Percentiles rank a stretch among this genome's conserved stretches.
phyloP scores from a whole-genome alignment of 1,140 invertebrate genomes.

The Harlomillsia oculata region DNA sequence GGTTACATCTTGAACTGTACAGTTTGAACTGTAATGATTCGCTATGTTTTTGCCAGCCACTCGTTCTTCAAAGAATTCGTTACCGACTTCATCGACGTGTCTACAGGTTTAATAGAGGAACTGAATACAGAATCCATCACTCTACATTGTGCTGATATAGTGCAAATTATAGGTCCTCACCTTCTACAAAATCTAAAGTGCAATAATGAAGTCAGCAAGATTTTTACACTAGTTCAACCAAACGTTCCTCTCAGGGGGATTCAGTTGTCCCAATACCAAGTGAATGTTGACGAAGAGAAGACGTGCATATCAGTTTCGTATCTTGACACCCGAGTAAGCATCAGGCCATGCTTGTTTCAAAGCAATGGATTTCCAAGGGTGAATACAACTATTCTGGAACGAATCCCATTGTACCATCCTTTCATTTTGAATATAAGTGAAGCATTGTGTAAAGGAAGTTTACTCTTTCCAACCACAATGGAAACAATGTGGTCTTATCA shows the following conservation, averaged over 20 bases:
- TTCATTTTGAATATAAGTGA: conserved; percentile 24
- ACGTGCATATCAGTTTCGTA: conserved; percentile 12
- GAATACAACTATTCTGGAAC: conserved; percentile 22
- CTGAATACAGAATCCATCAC: not conserved
- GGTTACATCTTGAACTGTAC: too few relatives aligned
- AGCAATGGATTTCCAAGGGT: conserved; percentile 20
- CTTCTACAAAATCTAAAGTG: conserved; percentile 17
- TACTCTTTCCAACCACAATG: conserved; percentile 26
- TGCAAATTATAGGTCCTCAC: conserved; percentile 34
- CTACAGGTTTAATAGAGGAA: not conserved
- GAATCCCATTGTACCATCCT: conserved; percentile 29
- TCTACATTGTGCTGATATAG: not conserved
- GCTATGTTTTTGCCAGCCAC: conserved; percentile 18
- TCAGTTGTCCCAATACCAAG: conserved; percentile 1
- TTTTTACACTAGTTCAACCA: conserved; percentile 24
- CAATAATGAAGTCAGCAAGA: conserved; percentile 20
- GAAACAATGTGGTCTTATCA: conserved; percentile 33
- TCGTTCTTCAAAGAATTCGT: conserved; percentile 31
- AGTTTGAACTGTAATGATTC: too few relatives aligned
- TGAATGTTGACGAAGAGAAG: conserved; percentile 26
- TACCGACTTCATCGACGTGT: conserved; percentile 18
- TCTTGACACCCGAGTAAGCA: conserved; percentile 20
- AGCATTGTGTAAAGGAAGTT: conserved; percentile 14
- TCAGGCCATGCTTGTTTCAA: conserved; percentile 17
- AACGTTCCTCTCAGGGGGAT: conserved; percentile 1